phyloP scores from a whole-genome alignment of 2,888 invertebrate species.

The Chydorus sphaericus region DNA sequence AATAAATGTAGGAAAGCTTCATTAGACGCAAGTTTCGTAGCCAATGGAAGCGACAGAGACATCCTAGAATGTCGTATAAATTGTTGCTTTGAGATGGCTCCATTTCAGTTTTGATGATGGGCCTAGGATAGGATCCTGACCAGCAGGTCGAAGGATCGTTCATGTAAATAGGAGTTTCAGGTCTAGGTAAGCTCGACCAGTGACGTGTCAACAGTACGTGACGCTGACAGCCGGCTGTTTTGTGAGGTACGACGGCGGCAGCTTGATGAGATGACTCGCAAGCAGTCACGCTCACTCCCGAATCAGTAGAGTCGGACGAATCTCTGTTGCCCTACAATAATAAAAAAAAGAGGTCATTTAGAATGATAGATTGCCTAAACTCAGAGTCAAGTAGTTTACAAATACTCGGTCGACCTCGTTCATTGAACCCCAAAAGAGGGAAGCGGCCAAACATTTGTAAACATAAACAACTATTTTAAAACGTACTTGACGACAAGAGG shows the following conservation, averaged over 20 bases:
- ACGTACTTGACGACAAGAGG: slow-evolving; percentile 5
- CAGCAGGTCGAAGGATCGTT: too few species aligned
- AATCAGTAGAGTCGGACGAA: slow-evolving; percentile 13
- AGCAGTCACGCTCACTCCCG: slow-evolving; percentile 13
- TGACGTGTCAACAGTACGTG: not conserved
- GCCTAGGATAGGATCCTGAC: too few species aligned
- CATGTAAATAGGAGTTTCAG: too few species aligned
- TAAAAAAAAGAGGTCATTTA: not conserved
- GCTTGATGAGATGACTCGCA: not conserved
- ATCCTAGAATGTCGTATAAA: not conserved
- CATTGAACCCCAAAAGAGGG: too few species aligned
- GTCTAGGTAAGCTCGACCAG: slow-evolving; percentile 13
- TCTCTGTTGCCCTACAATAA: slow-evolving; percentile 10
- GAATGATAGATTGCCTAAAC: too few species aligned
- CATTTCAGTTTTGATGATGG: too few species aligned
- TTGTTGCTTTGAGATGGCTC: slow-evolving; percentile 1
- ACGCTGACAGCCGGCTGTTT: not conserved
- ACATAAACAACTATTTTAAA: not conserved
- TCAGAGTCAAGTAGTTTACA: too few species aligned
- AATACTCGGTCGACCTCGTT: too few species aligned
- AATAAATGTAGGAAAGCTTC: not conserved
- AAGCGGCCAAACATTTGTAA: too few species aligned
- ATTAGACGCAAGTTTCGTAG: slow-evolving; percentile 9
- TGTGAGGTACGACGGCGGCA: not conserved
- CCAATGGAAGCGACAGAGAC: not conserved